phyloP scores from a whole-genome alignment of 2,888 invertebrate genomes.

The Bimastos eiseni region DNA sequence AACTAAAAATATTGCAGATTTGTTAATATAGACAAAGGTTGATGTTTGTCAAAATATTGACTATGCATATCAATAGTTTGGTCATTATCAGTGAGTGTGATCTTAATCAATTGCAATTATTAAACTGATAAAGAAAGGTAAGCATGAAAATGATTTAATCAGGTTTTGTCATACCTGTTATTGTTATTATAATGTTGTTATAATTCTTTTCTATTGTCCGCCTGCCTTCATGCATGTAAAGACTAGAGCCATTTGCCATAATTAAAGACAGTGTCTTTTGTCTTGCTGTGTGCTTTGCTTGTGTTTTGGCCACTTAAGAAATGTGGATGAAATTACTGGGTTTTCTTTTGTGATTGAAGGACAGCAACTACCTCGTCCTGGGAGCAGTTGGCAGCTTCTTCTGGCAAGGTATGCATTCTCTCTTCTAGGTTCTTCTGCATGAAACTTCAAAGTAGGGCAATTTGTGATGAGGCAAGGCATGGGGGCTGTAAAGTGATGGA shows the following conservation, averaged over 20 bases:
- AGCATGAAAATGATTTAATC: not conserved
- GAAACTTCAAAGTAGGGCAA: not conserved
- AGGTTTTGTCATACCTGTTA: not conserved
- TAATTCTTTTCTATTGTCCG: no score
- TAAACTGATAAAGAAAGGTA: not conserved
- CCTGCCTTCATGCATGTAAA: not conserved
- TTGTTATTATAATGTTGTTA: no score
- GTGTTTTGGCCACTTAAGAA: not conserved
- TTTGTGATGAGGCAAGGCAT: not conserved
- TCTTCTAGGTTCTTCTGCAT: not conserved
- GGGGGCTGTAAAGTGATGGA: not conserved
- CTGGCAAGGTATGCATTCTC: not conserved
- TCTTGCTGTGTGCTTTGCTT: not conserved
- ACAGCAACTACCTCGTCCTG: not conserved
- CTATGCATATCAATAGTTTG: no score
- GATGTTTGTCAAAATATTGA: no score
- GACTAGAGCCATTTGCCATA: not conserved
- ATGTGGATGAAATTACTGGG: not conserved
- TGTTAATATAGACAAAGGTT: no score
- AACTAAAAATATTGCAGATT: no score
- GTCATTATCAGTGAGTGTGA: not conserved
- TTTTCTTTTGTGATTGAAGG: not conserved
- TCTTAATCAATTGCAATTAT: not conserved
- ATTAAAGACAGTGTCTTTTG: no score
- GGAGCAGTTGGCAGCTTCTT: conserved; percentile 10